Conservation (phyloP, 2,888 invertebrate species). For the Beris chalybata region DNA sequence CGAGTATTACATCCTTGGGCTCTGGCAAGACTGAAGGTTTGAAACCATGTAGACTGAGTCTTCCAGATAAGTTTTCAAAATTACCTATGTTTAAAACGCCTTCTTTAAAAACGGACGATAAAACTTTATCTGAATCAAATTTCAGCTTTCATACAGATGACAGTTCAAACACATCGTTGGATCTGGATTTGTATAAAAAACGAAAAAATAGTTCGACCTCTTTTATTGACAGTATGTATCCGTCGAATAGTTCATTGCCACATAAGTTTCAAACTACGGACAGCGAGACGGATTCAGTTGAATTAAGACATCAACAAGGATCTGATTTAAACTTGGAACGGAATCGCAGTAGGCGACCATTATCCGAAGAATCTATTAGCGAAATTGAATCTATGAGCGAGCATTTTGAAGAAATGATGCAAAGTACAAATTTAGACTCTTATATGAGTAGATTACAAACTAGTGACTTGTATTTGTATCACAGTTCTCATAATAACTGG, state of each 20-base stretch:
- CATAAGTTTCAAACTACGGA: slow-evolving; percentile 43
- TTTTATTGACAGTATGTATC: slow-evolving; percentile 47
- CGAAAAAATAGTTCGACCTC: slow-evolving; percentile 51
- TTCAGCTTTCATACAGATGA: slow-evolving; percentile 56
- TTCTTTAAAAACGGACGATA: slow-evolving; percentile 41
- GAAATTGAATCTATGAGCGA: slow-evolving; percentile 65
- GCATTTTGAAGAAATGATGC: slow-evolving; percentile 59
- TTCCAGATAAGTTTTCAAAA: slow-evolving; percentile 55
- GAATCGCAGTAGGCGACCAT: slow-evolving; percentile 69
- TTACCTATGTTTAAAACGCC: slow-evolving; percentile 45
- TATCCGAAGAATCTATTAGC: slow-evolving; percentile 73
- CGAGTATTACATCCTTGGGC: slow-evolving; percentile 51
- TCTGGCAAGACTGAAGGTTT: slow-evolving; percentile 47
- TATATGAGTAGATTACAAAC: slow-evolving; percentile 69
- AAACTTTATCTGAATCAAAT: slow-evolving; percentile 54
- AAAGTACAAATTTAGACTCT: slow-evolving; percentile 67
- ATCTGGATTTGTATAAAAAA: slow-evolving; percentile 54
- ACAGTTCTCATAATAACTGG: slow-evolving; percentile 44
- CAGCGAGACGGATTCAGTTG: slow-evolving; percentile 58
- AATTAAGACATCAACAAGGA: slow-evolving; percentile 58
- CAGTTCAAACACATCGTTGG: slow-evolving; percentile 54
- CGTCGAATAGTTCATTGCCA: slow-evolving; percentile 51
- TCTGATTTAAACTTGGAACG: slow-evolving; percentile 61
- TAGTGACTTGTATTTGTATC: slow-evolving; percentile 56
- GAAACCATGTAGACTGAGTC: slow-evolving; percentile 52